Percentiles rank a stretch among this genome's conserved stretches.
Conservation (phyloP, 2,888 invertebrate species). For the Quadroppia sp. region DNA sequence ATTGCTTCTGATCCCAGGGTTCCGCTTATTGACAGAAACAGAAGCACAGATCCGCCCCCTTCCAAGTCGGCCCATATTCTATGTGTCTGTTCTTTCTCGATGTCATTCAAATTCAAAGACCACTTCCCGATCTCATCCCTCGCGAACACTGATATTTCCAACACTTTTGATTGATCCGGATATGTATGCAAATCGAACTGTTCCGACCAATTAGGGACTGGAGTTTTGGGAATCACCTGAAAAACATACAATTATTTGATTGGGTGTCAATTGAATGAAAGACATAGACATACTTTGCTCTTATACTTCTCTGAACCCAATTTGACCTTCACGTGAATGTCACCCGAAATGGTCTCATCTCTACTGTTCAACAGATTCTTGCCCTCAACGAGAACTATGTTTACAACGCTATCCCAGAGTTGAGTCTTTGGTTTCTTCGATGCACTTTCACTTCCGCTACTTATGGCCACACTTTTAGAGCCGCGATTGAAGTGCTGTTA, state of each 20-base stretch:
- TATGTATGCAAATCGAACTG: constrained; percentile 95
- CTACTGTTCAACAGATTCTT: constrained; percentile 71
- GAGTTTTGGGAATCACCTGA: constrained; percentile 65
- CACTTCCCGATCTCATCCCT: constrained; percentile 82
- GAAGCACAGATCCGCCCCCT: constrained; percentile 71
- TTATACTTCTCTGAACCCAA: constrained; percentile 97
- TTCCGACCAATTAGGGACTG: constrained; percentile 89
- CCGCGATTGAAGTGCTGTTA: constrained; percentile 39
- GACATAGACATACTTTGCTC: constrained; percentile 63
- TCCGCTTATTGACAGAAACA: constrained; percentile 89
- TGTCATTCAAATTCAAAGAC: constrained; percentile 72
- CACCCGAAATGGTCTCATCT: constrained; percentile 70
- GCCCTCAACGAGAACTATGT: constrained; percentile 93
- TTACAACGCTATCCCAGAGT: constrained; percentile 96
- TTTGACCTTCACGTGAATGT: constrained; percentile 94
- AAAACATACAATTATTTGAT: too few relatives aligned
- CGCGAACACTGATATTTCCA: constrained; percentile 89
- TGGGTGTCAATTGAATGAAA: constrained; percentile 12
- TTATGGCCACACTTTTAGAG: neutral
- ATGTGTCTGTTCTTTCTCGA: constrained; percentile 87
- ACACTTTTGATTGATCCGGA: constrained; percentile 82
- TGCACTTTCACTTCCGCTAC: constrained; percentile 37
- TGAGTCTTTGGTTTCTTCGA: constrained; percentile 67
- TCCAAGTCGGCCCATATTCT: constrained; percentile 82
- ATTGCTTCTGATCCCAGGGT: constrained; percentile 74